Evolutionary conservation across 1,140 invertebrate species (phyloP), one percentile per base, ranked within the genome.

Genomic region (Latrodectus geometricus): DNA sequence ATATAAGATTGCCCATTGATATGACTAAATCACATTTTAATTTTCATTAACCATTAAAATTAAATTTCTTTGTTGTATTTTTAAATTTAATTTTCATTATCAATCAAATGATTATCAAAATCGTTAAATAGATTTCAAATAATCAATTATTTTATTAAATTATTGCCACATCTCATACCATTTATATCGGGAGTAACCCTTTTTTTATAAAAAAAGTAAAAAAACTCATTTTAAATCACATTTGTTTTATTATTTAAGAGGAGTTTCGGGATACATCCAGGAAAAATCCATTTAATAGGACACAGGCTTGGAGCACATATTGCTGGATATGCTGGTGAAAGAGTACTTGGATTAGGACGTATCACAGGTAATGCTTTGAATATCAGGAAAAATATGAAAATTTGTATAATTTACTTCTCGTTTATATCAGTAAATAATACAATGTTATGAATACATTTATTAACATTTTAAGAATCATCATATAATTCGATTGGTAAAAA

Each of bases 221-320:
- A 3, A 35, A 35, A n/a, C n/a, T 35, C 5, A 35, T 35, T 35
- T 35, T 3, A 5, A 61, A 61, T 61, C 11, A 61, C 11, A 4
- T 17, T 11, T 61, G 54, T 8, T 61, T 14, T 61, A 61, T 14
- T 54, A 20, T 48, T 49, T n/a, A n/a, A 84, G 82, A 68, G 75
- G 50, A 14, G 8, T 21, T 23, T 54, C 5, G 74, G 84, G 12
- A 8, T 21, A 21, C 9, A n/a, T 9, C 52, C 50, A 72, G 80
- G 76, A 50, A 74, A 8, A 1, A 92, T 95, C 8, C 97, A 98
- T 90, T 93, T 95, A 70, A 96, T 98, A 88, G 97, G 82, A 0
- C 81, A 86, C 23, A 70, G 88, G 14, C 61, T 88, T 9, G 88
- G 88, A 21, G 88, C 79, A 15, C 87, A 88, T 17, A 68, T 86